These are phyloP conservation scores for Drosophila picticornis DNA, from an alignment of 2,888 invertebrate genomes.

Conservation along the genomic window DNA sequence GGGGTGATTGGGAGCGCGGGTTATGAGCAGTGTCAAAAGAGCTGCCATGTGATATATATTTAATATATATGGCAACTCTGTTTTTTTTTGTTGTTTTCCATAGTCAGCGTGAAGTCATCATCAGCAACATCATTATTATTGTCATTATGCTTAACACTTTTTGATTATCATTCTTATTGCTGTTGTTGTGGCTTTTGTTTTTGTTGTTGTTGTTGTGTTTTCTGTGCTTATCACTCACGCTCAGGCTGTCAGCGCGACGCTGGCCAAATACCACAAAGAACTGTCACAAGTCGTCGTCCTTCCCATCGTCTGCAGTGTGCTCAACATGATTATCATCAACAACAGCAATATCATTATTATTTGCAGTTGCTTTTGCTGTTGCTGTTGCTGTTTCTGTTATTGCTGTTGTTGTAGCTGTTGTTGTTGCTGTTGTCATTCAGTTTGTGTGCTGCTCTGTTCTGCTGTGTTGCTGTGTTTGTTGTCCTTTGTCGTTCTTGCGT, in stretches of 20 bases:
- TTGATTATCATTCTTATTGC: background rate
- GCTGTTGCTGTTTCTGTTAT: constrained; percentile 29
- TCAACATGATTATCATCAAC: constrained; percentile 30
- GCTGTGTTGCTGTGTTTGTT: constrained; percentile 60
- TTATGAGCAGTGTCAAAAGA: constrained; percentile 2
- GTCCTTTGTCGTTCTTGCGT: constrained; percentile 69
- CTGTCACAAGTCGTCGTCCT: constrained; percentile 70
- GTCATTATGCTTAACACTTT: constrained; percentile 64
- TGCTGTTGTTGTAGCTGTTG: constrained; percentile 45
- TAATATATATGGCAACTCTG: constrained; percentile 17
- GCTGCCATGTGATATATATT: constrained; percentile 32
- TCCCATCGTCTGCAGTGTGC: constrained; percentile 22
- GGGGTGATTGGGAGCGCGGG: constrained; percentile 16
- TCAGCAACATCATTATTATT: constrained; percentile 36
- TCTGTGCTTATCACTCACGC: constrained; percentile 5
- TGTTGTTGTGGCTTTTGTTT: background rate
- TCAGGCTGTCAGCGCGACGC: constrained; percentile 26
- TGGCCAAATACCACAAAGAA: constrained; percentile 71
- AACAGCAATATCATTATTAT: constrained; percentile 36
- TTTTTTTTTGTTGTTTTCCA: background rate
- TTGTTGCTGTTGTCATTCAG: constrained; percentile 50
- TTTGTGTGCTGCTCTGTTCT: constrained; percentile 17
- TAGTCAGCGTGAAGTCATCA: constrained; percentile 10
- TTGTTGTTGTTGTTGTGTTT: constrained; percentile 1
- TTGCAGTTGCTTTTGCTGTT: constrained; percentile 17